Evolutionary conservation across 2,113 vertebrate species (phyloP).

Genomic region (Manacus vitellinus): DNA sequence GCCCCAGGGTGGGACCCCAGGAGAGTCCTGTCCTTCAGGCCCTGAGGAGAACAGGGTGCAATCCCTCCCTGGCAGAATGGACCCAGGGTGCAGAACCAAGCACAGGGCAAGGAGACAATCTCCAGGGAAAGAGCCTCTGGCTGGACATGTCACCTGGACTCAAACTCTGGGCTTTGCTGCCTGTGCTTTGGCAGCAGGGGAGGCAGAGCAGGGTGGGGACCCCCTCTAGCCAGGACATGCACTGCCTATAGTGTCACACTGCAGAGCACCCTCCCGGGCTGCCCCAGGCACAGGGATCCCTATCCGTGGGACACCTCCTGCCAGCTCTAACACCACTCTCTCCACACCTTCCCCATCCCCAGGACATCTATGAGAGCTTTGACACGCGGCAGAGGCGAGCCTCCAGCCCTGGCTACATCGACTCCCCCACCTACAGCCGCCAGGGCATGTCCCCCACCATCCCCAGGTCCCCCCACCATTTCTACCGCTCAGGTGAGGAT

Average conservation of each 20-base stretch:
- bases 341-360: background rate
- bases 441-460: conserved; percentile 93
- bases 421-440: conserved; percentile 89
- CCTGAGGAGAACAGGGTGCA: accelerated
- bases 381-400: conserved; percentile 89
- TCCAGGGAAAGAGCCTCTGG: background rate
- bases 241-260: background rate
- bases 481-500: conserved; percentile 88
- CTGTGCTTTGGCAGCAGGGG: background rate
- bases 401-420: conserved; percentile 94
- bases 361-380: conserved; percentile 93
- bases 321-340: background rate
- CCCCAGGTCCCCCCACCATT: conserved; percentile 91
- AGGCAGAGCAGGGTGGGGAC: background rate
- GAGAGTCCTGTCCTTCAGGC: background rate
- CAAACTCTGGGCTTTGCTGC: background rate
- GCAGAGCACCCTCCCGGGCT: accelerated
- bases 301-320: accelerated
- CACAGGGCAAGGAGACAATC: background rate
- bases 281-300: background rate
- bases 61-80: background rate
- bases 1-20: background rate
- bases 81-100: background rate
- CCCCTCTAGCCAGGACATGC: background rate
- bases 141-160: background rate